A percentile compares a stretch with the other conserved stretches of the same genome.
These are phyloP conservation scores for Calliphora vomitoria DNA, from an alignment of 2,888 invertebrate species.

Conservation along the genomic window DNA sequence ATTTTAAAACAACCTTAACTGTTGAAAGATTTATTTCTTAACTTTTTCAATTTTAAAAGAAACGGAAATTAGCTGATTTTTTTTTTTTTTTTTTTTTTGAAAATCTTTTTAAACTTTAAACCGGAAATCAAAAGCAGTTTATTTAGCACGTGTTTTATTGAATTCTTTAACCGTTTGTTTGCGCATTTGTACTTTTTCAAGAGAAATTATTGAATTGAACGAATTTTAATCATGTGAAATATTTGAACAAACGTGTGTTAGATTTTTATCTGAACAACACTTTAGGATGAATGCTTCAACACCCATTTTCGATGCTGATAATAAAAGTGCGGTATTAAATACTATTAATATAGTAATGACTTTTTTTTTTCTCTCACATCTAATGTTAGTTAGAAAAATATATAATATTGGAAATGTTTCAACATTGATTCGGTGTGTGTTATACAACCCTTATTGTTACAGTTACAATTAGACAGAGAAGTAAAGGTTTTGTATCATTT, in stretches of 20 bases:
- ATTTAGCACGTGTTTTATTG: conserved; percentile 74
- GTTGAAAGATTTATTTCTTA: conserved; percentile 71
- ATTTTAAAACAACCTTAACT: not conserved
- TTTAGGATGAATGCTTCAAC: conserved; percentile 79
- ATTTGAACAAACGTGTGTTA: conserved; percentile 80
- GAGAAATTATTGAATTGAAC: conserved; percentile 28
- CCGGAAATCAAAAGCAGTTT: conserved; percentile 75
- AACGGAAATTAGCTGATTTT: conserved; percentile 72
- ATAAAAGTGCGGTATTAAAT: conserved; percentile 61
- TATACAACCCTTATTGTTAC: conserved; percentile 17
- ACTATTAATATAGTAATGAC: conserved; percentile 58
- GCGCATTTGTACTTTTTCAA: conserved; percentile 32
- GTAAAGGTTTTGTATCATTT: conserved; percentile 26
- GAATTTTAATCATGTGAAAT: conserved; percentile 77
- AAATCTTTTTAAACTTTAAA: conserved; percentile 65
- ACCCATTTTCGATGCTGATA: conserved; percentile 80
- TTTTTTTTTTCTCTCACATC: conserved; percentile 27
- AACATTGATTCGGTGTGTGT: not conserved
- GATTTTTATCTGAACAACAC: conserved; percentile 77
- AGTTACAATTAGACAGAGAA: not conserved
- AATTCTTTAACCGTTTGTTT: conserved; percentile 31
- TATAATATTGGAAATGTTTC: conserved; percentile 41
- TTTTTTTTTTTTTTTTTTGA: no score
- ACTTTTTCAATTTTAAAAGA: conserved; percentile 52
- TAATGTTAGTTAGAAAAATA: conserved; percentile 29